Evolutionary conservation across 1,140 invertebrate genomes (phyloP).

Genomic region (Euborellia annulipes): DNA sequence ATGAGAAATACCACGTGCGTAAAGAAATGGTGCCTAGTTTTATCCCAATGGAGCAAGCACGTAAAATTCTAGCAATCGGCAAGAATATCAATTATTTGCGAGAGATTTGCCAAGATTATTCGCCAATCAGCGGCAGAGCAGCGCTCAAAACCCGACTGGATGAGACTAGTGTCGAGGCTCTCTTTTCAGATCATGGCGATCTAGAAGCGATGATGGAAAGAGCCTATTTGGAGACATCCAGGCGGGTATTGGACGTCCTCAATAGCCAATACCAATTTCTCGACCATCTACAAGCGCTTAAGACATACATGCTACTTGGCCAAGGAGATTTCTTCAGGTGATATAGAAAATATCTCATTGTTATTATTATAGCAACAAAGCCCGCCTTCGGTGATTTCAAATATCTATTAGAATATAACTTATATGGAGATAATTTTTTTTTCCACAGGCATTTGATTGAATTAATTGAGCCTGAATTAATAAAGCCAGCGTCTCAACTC

Average conservation of each 20-base stretch:
- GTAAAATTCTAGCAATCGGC: conserved; percentile 76
- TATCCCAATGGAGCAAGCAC: conserved; percentile 45
- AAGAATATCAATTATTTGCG: conserved; percentile 91
- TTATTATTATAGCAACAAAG: too few species aligned
- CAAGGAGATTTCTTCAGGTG: conserved; percentile 93
- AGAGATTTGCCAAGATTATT: conserved; percentile 72
- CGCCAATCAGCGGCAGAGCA: conserved; percentile 49
- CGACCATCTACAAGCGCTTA: conserved; percentile 79
- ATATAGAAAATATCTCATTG: conserved; percentile 40
- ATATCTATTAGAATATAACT: too few species aligned
- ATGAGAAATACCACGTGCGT: conserved; percentile 82
- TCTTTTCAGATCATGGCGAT: conserved; percentile 54
- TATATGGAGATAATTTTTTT: conserved; percentile 5
- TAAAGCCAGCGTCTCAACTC: conserved; percentile 71
- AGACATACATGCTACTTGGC: conserved; percentile 77
- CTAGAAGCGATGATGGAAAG: conserved; percentile 64
- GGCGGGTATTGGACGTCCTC: conserved; percentile 70
- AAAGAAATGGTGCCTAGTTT: conserved; percentile 65
- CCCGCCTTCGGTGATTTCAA: too few species aligned
- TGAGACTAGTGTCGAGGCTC: conserved; percentile 33
- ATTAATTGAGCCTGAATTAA: conserved; percentile 54
- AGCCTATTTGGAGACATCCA: conserved; percentile 75
- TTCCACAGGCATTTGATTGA: conserved; percentile 24
- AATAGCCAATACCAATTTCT: conserved; percentile 75
- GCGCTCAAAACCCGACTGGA: conserved; percentile 31